Conservation (phyloP, 2,113 vertebrate genomes). For the Rallus limicola region DNA sequence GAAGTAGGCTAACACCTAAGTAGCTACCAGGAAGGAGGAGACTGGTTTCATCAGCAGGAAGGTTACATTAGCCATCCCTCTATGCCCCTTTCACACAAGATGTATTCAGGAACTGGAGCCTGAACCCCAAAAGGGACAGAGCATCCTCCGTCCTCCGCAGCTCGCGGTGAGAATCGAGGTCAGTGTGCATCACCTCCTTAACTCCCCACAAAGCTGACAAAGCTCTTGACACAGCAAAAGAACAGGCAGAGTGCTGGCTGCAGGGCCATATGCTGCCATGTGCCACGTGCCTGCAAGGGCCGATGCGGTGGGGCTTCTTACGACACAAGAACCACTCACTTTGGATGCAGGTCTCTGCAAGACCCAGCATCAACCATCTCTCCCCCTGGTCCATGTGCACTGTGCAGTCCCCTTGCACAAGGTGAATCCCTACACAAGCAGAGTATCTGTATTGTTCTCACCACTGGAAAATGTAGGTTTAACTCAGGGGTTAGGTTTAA, state of each 20-base stretch:
- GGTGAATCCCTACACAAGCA: background rate
- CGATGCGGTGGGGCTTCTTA: too few relatives aligned
- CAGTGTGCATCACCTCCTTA: background rate
- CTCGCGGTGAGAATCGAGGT: background rate
- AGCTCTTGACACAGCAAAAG: background rate
- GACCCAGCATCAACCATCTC: rapidly evolving
- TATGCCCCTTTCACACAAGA: background rate
- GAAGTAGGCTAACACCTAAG: background rate
- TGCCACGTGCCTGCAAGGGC: rapidly evolving
- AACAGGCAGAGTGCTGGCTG: background rate
- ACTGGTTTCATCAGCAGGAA: background rate
- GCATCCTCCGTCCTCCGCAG: background rate
- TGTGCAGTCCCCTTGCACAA: background rate
- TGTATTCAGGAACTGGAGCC: background rate
- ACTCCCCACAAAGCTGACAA: background rate
- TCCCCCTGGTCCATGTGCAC: background rate
- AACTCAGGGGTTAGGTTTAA: too few relatives aligned
- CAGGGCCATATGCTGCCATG: background rate
- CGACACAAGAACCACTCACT: background rate
- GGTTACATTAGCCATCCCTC: background rate
- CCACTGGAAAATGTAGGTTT: background rate
- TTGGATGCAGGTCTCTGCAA: background rate
- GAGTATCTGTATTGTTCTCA: too few relatives aligned
- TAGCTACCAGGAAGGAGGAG: background rate
- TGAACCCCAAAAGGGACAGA: background rate